Evolutionary conservation across 2,888 invertebrate genomes (phyloP).

Genomic region (Hybos culiciformis): DNA sequence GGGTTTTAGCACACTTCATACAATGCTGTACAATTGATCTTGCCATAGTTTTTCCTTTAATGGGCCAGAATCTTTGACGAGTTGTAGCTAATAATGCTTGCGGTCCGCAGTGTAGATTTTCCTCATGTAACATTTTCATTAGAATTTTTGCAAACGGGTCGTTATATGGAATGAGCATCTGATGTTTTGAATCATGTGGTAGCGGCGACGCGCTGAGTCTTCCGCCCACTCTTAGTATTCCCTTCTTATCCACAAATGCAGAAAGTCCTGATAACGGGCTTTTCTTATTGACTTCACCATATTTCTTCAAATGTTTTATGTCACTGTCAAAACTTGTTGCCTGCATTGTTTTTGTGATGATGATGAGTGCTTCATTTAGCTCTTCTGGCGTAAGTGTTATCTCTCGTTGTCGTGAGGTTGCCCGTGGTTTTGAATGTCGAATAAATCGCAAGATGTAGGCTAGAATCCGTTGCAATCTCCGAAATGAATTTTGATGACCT

Average conservation of each 20-base stretch:
- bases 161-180: background rate
- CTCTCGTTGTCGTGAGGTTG: no score
- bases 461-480: background rate
- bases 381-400: background rate
- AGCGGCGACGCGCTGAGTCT: background rate
- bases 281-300: background rate
- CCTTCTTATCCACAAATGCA: conserved; percentile 11
- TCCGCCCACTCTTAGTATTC: conserved; percentile 9
- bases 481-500: background rate
- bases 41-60: conserved; percentile 13
- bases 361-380: background rate
- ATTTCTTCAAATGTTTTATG: background rate
- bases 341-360: background rate
- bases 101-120: conserved; percentile 7
- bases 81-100: conserved; percentile 9
- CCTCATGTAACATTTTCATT: conserved; percentile 2
- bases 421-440: background rate
- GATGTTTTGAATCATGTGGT: background rate
- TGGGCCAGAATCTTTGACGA: conserved; percentile 17
- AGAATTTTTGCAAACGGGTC: background rate
- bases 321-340: background rate
- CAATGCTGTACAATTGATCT: conserved; percentile 12
- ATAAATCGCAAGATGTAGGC: background rate
- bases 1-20: conserved; percentile 11
- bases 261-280: background rate